Percentiles rank a stretch among this genome's conserved stretches.
Conservation (phyloP, 2,888 invertebrate genomes). For the Charanyca ferruginea region DNA sequence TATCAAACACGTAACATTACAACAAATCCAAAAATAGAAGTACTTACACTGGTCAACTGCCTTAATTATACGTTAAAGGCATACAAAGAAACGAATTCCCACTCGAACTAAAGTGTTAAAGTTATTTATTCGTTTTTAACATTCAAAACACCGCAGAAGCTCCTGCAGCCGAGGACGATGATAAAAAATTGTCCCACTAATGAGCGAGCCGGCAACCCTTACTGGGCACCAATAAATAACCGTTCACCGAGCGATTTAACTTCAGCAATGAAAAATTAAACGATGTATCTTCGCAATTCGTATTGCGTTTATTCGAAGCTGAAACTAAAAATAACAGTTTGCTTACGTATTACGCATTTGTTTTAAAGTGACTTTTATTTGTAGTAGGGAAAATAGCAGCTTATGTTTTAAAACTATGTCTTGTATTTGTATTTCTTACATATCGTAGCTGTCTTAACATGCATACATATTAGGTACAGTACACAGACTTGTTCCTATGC, state of each 20-base stretch:
- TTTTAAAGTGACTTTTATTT: slow-evolving; percentile 23
- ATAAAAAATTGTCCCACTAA: slow-evolving; percentile 75
- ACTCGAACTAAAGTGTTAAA: slow-evolving; percentile 51
- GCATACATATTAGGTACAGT: background rate
- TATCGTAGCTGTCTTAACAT: background rate
- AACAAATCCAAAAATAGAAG: slow-evolving; percentile 11
- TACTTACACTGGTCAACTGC: slow-evolving; percentile 15
- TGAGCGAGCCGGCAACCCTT: slow-evolving; percentile 73
- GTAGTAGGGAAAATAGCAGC: background rate
- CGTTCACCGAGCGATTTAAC: slow-evolving; percentile 77
- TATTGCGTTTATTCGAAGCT: slow-evolving; percentile 69
- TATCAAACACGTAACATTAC: slow-evolving; percentile 1
- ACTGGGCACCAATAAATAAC: slow-evolving; percentile 78
- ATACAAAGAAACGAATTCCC: slow-evolving; percentile 34
- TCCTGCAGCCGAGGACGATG: slow-evolving; percentile 63
- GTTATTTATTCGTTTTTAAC: slow-evolving; percentile 59
- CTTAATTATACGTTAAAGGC: slow-evolving; percentile 41
- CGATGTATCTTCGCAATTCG: slow-evolving; percentile 77
- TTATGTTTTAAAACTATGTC: background rate
- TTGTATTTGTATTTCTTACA: slow-evolving; percentile 1
- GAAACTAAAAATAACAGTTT: slow-evolving; percentile 66
- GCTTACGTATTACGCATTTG: slow-evolving; percentile 65
- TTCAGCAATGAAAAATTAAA: slow-evolving; percentile 82
- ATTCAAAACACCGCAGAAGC: slow-evolving; percentile 67
- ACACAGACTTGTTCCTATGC: background rate